These are phyloP conservation scores for Rosalia funebris DNA, from an alignment of 2,888 invertebrate genomes.

Conservation along the genomic window DNA sequence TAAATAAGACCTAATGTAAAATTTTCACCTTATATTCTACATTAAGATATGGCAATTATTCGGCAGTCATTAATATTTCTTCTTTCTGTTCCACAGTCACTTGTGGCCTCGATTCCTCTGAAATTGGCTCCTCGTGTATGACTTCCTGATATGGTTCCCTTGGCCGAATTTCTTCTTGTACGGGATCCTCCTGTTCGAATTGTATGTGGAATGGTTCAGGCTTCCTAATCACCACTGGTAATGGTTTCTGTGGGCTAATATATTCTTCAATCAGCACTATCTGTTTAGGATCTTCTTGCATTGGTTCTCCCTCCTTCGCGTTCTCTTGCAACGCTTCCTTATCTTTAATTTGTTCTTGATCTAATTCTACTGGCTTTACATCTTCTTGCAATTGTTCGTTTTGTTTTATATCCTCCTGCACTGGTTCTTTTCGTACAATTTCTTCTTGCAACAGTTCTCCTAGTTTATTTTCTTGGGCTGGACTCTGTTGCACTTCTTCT, in stretches of 20 bases:
- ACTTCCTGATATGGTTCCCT: background rate
- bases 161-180: background rate
- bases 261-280: no score
- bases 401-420: slow-evolving; percentile 7
- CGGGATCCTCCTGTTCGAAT: background rate
- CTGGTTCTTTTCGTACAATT: slow-evolving; percentile 4
- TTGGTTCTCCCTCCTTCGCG: background rate
- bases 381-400: slow-evolving; percentile 1
- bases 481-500: no score
- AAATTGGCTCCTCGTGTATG: background rate
- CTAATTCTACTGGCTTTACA: background rate
- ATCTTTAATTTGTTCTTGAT: no score
- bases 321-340: background rate
- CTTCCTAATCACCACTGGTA: no score
- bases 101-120: background rate
- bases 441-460: background rate
- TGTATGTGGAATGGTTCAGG: background rate
- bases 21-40: slow-evolving; percentile 9
- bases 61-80: slow-evolving; percentile 25
- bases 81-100: slow-evolving; percentile 8
- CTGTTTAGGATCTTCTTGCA: background rate
- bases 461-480: background rate
- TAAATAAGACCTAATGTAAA: slow-evolving; percentile 27
- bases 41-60: slow-evolving; percentile 28
- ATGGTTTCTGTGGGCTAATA: no score